Conservation (phyloP, 2,797 vertebrate genomes). For the Sciurus carolinensis region DNA sequence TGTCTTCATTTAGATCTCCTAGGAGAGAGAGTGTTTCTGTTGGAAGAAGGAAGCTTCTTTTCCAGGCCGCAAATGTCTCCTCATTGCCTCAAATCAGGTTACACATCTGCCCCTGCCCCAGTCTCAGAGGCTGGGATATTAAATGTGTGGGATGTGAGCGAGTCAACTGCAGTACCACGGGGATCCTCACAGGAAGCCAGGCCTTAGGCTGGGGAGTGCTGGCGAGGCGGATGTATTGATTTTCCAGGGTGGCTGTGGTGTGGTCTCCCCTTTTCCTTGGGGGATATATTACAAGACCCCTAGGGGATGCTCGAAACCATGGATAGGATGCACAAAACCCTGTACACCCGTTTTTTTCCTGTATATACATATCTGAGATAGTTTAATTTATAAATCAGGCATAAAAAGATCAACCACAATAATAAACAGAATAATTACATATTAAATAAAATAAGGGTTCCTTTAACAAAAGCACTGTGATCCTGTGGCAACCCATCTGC, state of each 20-base stretch:
- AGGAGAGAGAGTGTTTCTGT: slow-evolving; percentile 1
- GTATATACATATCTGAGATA: background rate
- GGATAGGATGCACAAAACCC: background rate
- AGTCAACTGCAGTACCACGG: background rate
- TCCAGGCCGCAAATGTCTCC: background rate
- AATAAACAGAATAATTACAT: background rate
- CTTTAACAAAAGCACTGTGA: background rate
- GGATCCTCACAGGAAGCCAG: background rate
- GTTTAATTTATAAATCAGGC: background rate
- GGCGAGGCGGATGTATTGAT: background rate
- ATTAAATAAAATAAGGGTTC: background rate
- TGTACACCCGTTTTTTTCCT: background rate
- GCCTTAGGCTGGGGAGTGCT: background rate
- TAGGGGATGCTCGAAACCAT: background rate
- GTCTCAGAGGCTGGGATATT: background rate
- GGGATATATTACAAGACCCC: background rate
- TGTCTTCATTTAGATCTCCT: background rate
- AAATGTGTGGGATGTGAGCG: background rate
- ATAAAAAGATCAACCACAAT: background rate
- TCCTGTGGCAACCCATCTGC: background rate
- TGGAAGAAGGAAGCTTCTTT: background rate
- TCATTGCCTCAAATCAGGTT: background rate
- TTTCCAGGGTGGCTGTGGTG: background rate
- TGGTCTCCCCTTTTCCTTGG: background rate
- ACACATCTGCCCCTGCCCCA: background rate